Evolutionary conservation across 2,113 vertebrate species (phyloP).

Genomic region (Myotis davidii): DNA sequence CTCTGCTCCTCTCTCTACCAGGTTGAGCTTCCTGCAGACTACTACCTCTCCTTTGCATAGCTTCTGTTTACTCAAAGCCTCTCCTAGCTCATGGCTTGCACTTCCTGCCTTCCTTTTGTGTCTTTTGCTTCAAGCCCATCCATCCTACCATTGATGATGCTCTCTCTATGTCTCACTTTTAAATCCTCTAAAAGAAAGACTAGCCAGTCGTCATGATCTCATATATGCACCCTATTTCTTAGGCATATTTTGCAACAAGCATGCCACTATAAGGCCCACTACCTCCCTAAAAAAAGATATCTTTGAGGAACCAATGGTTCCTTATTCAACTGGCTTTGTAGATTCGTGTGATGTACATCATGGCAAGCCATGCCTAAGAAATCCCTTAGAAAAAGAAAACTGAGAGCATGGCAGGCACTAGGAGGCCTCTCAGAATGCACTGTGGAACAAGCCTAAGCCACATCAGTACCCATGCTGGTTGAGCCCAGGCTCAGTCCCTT

Average conservation of each 20-base stretch:
- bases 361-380: background rate
- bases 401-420: background rate
- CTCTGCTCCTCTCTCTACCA: background rate
- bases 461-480: background rate
- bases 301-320: background rate
- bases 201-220: background rate
- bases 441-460: background rate
- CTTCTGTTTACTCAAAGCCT: background rate
- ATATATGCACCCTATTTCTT: no score
- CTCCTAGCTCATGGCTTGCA: background rate
- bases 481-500: background rate
- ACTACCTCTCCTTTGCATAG: fast-evolving
- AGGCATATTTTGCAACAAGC: background rate
- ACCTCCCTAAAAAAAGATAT: background rate
- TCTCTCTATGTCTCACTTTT: background rate
- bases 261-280: background rate
- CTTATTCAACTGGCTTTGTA: background rate
- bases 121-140: background rate
- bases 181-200: background rate
- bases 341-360: background rate
- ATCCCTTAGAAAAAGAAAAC: background rate
- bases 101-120: background rate
- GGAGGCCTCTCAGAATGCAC: background rate
- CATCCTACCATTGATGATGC: background rate
- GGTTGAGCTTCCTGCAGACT: background rate